Conservation (phyloP, 2,113 vertebrate species). For the Pungitius pungitius region DNA sequence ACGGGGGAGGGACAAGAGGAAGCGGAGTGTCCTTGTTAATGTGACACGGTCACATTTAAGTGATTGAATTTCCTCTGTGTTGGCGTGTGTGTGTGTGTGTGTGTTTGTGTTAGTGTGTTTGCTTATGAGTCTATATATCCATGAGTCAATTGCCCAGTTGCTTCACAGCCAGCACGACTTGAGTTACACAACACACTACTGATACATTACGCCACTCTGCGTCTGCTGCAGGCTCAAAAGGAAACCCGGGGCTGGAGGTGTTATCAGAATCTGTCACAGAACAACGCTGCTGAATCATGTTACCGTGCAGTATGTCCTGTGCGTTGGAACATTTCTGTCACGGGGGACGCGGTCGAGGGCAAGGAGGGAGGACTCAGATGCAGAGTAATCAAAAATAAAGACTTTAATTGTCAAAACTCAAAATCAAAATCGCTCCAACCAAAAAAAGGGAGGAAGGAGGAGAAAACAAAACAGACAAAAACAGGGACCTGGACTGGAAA, state of each 20-base stretch:
- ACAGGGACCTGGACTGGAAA: too few species aligned
- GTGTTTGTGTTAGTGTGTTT: constrained; percentile 28
- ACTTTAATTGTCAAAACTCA: too few species aligned
- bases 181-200: constrained; percentile 54
- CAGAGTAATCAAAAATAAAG: too few species aligned
- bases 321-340: constrained; percentile 27
- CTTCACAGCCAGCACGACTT: constrained; percentile 51
- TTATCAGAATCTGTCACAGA: constrained; percentile 25
- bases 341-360: too few species aligned
- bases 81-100: constrained; percentile 39
- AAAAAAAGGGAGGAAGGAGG: too few species aligned
- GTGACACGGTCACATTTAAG: constrained; percentile 70
- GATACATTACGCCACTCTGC: constrained; percentile 24
- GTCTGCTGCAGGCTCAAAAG: constrained; percentile 14
- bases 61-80: constrained; percentile 69
- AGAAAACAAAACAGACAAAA: too few species aligned
- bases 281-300: constrained; percentile 22
- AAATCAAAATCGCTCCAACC: too few species aligned
- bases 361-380: too few species aligned
- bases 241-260: constrained; percentile 24
- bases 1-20: constrained; percentile 60
- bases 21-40: constrained; percentile 71
- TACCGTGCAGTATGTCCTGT: constrained; percentile 8
- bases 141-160: constrained; percentile 63
- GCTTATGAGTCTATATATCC: constrained; percentile 10